Conservation (phyloP, 1,140 invertebrate genomes). For the Cotesia glomerata region DNA sequence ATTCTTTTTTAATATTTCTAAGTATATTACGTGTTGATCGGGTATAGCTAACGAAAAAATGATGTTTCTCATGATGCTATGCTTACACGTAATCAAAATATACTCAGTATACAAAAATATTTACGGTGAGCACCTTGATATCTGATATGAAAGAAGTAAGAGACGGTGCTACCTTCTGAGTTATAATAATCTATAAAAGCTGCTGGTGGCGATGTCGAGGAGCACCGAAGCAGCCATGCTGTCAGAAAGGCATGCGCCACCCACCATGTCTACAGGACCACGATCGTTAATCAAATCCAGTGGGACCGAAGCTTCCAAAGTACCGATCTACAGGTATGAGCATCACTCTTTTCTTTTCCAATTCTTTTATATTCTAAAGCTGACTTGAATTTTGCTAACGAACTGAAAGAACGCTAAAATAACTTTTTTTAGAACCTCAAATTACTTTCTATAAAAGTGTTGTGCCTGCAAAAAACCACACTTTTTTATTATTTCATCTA, state of each 20-base stretch:
- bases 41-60: no score
- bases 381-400: background rate
- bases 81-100: no score
- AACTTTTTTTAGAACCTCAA: background rate
- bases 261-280: constrained; percentile 59
- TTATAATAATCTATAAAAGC: constrained; percentile 22
- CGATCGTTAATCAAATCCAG: constrained; percentile 64
- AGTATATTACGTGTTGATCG: no score
- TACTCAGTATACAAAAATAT: background rate
- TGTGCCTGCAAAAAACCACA: no score
- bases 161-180: constrained; percentile 26
- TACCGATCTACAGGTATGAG: constrained; percentile 52
- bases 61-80: no score
- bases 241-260: constrained; percentile 66
- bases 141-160: constrained; percentile 25
- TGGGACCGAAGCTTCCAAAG: constrained; percentile 57
- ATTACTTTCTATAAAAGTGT: no score
- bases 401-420: background rate
- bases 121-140: background rate
- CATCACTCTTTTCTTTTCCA: constrained; percentile 34
- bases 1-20: no score
- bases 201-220: constrained; percentile 47
- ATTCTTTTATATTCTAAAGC: constrained; percentile 9
- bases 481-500: no score
- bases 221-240: constrained; percentile 56